phyloP scores from a whole-genome alignment of 2,888 invertebrate genomes.

The Rhingia rostrata region DNA sequence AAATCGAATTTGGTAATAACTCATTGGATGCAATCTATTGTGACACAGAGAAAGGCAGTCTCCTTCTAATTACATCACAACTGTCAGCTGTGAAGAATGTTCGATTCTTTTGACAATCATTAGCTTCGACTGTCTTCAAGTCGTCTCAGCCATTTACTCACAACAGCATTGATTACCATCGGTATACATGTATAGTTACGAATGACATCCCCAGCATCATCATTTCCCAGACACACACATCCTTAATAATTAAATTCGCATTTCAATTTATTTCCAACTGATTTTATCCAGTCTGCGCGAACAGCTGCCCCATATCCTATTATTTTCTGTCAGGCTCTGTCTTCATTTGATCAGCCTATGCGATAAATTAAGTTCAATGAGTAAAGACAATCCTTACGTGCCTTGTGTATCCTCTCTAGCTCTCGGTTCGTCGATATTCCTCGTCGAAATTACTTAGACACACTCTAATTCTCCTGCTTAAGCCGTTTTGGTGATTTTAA shows the following conservation, averaged over 20 bases:
- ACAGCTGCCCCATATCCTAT: conserved; percentile 47
- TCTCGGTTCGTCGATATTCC: conserved; percentile 19
- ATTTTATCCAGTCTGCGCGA: conserved; percentile 51
- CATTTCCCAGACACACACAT: conserved; percentile 30
- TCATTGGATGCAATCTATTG: too few species aligned
- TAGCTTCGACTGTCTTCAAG: neutral
- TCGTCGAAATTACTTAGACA: conserved; percentile 60
- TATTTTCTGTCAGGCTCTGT: conserved; percentile 14
- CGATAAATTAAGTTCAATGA: conserved; percentile 65
- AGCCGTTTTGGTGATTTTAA: conserved; percentile 73
- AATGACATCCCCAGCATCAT: conserved; percentile 33
- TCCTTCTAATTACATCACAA: too few species aligned
- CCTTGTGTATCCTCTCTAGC: conserved; percentile 10
- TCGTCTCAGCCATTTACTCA: conserved; percentile 5
- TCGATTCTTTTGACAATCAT: too few species aligned
- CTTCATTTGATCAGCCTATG: conserved; percentile 46
- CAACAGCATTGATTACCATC: conserved; percentile 16
- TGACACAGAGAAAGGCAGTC: too few species aligned
- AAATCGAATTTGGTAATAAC: too few species aligned
- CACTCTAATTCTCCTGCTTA: conserved; percentile 49
- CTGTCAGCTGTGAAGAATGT: too few species aligned
- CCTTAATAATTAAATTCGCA: conserved; percentile 59
- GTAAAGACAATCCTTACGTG: conserved; percentile 61
- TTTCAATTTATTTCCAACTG: conserved; percentile 70
- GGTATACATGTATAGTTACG: neutral